Base-by-base conservation (phyloP, 2,113 vertebrate genomes). In the Siniperca chuatsi region DNA sequence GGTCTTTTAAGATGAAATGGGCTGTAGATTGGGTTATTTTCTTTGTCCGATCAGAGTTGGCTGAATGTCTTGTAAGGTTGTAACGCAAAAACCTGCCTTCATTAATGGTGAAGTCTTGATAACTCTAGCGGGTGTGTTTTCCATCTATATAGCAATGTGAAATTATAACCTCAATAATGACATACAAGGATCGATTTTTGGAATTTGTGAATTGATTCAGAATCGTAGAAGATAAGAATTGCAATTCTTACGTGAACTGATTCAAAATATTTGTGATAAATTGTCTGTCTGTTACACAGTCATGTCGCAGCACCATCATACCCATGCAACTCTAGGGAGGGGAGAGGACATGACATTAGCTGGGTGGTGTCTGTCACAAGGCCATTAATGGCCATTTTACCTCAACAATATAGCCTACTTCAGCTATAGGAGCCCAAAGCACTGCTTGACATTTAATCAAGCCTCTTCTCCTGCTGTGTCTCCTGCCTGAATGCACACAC, bases 401-500 rank as follows among this genome's bases (percentile, higher is more conserved):
- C 18, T 50, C 18, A 37, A 74, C 54, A 67, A 15, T 50, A 6
- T 48, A 37, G 35, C 35, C 35, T 37, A 48, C 15, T 57, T 82
- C 40, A 75, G 18, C 50, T 54, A 20, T 21, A 15, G 25, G 58
- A 66, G 21, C 25, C 25, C 8, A 73, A 33, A 77, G 37, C 48
- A 11, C 58, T 44, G 33, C 52, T 72, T 10, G 1, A 67, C 37
- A 81, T 87, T 81, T 23, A 46, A 42, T 25, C 13, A n/a, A 73
- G 9, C 42, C 9, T 55, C 23, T 71, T 79, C 25, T 69, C 6
- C 18, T 20, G 18, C 37, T 40, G 48, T 9, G 48, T 20, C 44
- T 86, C 10, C 44, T 78, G 44, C 57, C 35, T 65, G 65, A 60
- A 60, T 21, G 42, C 54, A 69, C 42, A 54, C 52, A 70, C 0